phyloP scores from a whole-genome alignment of 2,113 vertebrate species.

The Cyprinus carpio region DNA sequence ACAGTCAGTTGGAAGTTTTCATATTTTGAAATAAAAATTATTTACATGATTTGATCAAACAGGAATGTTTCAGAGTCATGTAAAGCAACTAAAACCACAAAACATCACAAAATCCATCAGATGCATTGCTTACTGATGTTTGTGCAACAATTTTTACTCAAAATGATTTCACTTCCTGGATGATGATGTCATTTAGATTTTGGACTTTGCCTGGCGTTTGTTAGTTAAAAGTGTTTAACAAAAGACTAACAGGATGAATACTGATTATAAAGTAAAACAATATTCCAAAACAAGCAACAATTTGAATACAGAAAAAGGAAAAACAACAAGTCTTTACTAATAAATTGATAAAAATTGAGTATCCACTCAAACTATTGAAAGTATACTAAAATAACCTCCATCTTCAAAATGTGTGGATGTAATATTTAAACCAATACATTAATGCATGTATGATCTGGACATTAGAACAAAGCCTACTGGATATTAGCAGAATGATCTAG shows the following conservation, averaged over 20 bases:
- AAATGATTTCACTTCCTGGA: background rate
- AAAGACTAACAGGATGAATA: background rate
- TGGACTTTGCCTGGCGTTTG: background rate
- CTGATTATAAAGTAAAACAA: background rate
- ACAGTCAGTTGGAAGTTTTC: background rate
- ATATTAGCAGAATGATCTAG: background rate
- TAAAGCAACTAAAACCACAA: background rate
- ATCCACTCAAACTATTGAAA: background rate
- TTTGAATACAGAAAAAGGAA: background rate
- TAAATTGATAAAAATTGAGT: background rate
- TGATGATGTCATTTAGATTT: background rate
- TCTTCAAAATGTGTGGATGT: background rate
- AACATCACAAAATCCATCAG: background rate
- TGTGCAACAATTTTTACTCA: background rate
- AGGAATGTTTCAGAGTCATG: background rate
- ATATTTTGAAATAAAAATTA: background rate
- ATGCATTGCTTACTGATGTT: background rate
- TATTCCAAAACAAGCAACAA: constrained; percentile 14
- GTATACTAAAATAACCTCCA: background rate
- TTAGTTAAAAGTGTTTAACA: background rate
- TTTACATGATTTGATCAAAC: background rate
- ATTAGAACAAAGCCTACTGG: background rate
- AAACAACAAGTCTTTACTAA: background rate
- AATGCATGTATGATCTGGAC: background rate
- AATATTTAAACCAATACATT: background rate